Evolutionary conservation across 2,113 vertebrate species (phyloP), one percentile per base, ranked within the genome.

Genomic region (Raja brachyura): DNA sequence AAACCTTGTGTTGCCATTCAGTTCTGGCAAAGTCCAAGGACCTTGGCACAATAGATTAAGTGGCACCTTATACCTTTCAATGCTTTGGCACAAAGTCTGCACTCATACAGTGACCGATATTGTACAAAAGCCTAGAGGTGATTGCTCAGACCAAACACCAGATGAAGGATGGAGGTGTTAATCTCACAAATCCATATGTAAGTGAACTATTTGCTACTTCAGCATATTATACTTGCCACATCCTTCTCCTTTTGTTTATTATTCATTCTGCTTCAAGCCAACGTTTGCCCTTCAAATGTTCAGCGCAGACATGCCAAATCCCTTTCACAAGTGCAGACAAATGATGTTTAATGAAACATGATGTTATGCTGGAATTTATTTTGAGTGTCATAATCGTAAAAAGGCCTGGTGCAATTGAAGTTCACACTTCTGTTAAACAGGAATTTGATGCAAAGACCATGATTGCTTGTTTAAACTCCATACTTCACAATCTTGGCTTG

Each of bases 401-500:
- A 85, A 61, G 22, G 18, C 54, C 54, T 85, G 56, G 56, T 61
- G 56, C 56, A 61, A 61, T 85, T 61, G 81, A 85, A 85, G 59
- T 59, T 85, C 56, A 61, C 10, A 85, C 56, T 56, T 59, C 16
- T 14, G 56, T 28, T 14, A 85, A 85, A 61, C 5, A n/a, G 25
- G 54, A 85, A 85, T 61, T 28, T 85, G 25, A 85, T n/a, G 11
- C 59, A 59, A n/a, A 61, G 81, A 4, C 10, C 3, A 13, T 28
- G 59, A 85, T 61, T 85, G 56, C 11, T n/a, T 85, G 81, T 85
- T 85, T 61, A n/a, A 85, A 28, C 59, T 85, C 81, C 25, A 85
- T 61, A 61, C 22, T 13, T 85, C 25, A 85, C 81, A n/a, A 14
- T n/a, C 56, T 85, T 61, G 28, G 56, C 81, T 61, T 28, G 10